Conservation (phyloP, 92 coral and sea anemone species). For the Nematostella vectensis region DNA sequence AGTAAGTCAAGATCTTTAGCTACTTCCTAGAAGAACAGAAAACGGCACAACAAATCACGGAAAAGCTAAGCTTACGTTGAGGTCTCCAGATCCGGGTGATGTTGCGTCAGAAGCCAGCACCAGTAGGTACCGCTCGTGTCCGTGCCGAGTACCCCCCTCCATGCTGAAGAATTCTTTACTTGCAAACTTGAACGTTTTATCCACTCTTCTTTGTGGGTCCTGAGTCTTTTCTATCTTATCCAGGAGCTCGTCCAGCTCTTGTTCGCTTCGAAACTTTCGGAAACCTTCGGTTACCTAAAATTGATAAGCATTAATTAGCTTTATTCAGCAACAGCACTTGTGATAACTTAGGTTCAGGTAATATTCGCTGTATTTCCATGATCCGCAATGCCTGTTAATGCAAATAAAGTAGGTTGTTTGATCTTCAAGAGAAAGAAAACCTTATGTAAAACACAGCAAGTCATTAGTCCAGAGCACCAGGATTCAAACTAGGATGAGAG, state of each 20-base stretch:
- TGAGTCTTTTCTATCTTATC: conserved; percentile 13
- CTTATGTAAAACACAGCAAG: too few relatives aligned
- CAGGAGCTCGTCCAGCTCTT: conserved; percentile 11
- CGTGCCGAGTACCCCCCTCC: conserved; percentile 48
- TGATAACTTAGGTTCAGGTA: too few relatives aligned
- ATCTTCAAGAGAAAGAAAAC: too few relatives aligned
- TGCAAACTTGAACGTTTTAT: conserved; percentile 19
- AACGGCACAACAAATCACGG: too few relatives aligned
- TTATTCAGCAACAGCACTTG: too few relatives aligned
- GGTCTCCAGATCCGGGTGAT: conserved; percentile 8
- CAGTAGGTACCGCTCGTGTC: conserved; percentile 32
- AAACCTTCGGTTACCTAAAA: conserved; percentile 32
- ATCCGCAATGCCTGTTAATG: too few relatives aligned
- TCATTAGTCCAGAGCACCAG: too few relatives aligned
- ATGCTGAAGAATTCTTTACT: conserved; percentile 40
- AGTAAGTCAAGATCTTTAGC: conserved; percentile 14
- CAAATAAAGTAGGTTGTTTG: too few relatives aligned
- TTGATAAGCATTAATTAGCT: too few relatives aligned
- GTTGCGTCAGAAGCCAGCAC: conserved; percentile 3
- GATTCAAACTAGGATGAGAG: too few relatives aligned
- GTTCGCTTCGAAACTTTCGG: conserved; percentile 23
- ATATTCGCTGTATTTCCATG: too few relatives aligned
- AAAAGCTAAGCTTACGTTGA: conserved; percentile 14
- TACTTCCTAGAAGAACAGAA: conserved; percentile 8
- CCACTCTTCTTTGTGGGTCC: conserved; percentile 28